Evolutionary conservation across 1,140 invertebrate genomes (phyloP).

Genomic region (Diachasmimorpha longicaudata): DNA sequence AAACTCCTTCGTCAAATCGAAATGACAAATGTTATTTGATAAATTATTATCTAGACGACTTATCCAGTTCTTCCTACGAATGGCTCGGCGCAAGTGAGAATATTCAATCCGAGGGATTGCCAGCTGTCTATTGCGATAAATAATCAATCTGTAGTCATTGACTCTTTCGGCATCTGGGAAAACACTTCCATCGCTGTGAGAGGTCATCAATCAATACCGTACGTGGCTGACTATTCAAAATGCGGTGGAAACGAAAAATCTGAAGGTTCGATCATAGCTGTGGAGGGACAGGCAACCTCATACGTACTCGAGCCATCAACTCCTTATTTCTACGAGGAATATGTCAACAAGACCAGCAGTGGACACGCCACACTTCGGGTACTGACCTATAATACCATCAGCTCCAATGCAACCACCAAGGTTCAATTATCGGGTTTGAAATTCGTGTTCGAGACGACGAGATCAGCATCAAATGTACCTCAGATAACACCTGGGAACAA

Average conservation of each 20-base stretch:
- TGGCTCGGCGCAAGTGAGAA: too few species aligned
- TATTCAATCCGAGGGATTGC: too few species aligned
- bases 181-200: constrained; percentile 41
- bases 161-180: constrained; percentile 42
- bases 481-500: constrained; percentile 45
- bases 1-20: too few species aligned
- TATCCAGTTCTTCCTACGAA: too few species aligned
- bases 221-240: neutral
- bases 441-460: constrained; percentile 8
- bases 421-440: neutral
- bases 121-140: neutral
- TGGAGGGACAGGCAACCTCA: constrained; percentile 37
- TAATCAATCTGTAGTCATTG: constrained; percentile 35
- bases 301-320: constrained; percentile 27
- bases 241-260: constrained; percentile 15
- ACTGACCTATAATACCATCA: constrained; percentile 30
- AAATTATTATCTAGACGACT: too few species aligned
- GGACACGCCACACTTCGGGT: constrained; percentile 42
- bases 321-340: constrained; percentile 28
- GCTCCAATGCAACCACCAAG: neutral
- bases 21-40: too few species aligned
- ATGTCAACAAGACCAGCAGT: constrained; percentile 35
- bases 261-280: constrained; percentile 6
- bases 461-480: neutral
- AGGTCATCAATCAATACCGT: neutral